Evolutionary conservation across 2,797 vertebrate species (phyloP).

Genomic region (Glossophaga mutica): DNA sequence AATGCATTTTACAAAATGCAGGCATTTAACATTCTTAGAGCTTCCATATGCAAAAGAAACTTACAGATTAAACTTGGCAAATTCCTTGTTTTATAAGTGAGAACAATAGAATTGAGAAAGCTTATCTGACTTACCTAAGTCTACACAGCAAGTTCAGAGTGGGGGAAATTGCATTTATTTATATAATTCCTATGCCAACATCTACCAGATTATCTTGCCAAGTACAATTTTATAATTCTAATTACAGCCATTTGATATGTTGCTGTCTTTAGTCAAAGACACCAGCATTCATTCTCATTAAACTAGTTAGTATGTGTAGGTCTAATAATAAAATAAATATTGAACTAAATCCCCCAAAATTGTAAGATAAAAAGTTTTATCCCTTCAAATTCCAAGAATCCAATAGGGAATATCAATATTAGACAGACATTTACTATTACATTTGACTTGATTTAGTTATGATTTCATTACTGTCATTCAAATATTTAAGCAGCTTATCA

Average conservation of each 20-base stretch:
- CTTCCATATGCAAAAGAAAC: neutral
- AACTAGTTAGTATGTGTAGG: conserved; percentile 46
- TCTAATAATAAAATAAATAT: conserved; percentile 47
- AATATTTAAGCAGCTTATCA: conserved; percentile 64
- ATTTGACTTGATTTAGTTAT: conserved; percentile 56
- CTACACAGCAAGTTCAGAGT: neutral
- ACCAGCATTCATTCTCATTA: conserved; percentile 42
- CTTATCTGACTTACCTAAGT: neutral
- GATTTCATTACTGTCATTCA: conserved; percentile 54
- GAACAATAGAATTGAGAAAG: neutral
- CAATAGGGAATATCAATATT: conserved; percentile 16
- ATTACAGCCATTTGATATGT: conserved; percentile 39
- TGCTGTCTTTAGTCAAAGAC: neutral
- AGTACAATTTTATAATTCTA: conserved; percentile 11
- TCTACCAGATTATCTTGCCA: neutral
- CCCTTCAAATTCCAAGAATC: conserved; percentile 41
- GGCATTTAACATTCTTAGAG: neutral
- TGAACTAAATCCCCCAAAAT: conserved; percentile 29
- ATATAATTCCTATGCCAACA: neutral
- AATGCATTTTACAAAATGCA: neutral
- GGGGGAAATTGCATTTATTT: neutral
- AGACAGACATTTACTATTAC: conserved; percentile 32
- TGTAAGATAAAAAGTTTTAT: conserved; percentile 49
- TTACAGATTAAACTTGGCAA: neutral
- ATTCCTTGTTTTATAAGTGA: neutral